Base-by-base conservation (phyloP, 2,797 vertebrate species). In the Oceanodroma leucorhoa region DNA sequence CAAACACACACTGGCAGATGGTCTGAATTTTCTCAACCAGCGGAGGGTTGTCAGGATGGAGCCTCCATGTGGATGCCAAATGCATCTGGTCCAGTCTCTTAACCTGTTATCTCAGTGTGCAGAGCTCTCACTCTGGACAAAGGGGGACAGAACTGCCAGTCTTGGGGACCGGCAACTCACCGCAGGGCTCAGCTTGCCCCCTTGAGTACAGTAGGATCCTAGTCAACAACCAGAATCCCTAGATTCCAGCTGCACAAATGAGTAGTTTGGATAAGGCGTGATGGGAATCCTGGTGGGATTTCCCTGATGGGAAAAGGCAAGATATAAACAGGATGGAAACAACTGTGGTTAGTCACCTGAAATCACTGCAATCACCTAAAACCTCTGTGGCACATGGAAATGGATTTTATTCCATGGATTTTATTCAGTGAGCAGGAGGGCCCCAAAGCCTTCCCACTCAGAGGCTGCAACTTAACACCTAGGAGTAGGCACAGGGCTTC, bases 11-110 rank as follows among this genome's bases (percentile, higher is more conserved):
- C 23, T 67, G 75, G 55, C 64, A 80, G 70, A 82, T 46, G 32
- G 32, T 80, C 50, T 80, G 22, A 91, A 86, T 95, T 86, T 83
- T 75, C 82, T 93, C 51, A 50, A n/a, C 40, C 57, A 81, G 18
- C 12, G 51, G 32, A 87, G 53, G 36, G 55, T 11, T 89, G 43
- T 86, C 62, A 73, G 48, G 45, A 60, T 26, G 58, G 36, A 90
- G 20, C 3, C 19, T 87, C 72, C 83, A 82, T 1, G 18, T 30
- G 36, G 51, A 48, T 67, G 30, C 67, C 78, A 85, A 89, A 73
- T 21, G 51, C 10, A 8, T 20, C 54, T 72, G 51, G 34, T 48
- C 62, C 0, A 34, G 55, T 20, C 26, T 53, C 81, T 61, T 76
- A 84, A 87, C 55, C 48, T 27, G 30, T 62, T 30, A 73, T 10